Evolutionary conservation across 2,797 vertebrate genomes (phyloP), one percentile per base, ranked within the genome.

Genomic region (Chiloscyllium punctatum): DNA sequence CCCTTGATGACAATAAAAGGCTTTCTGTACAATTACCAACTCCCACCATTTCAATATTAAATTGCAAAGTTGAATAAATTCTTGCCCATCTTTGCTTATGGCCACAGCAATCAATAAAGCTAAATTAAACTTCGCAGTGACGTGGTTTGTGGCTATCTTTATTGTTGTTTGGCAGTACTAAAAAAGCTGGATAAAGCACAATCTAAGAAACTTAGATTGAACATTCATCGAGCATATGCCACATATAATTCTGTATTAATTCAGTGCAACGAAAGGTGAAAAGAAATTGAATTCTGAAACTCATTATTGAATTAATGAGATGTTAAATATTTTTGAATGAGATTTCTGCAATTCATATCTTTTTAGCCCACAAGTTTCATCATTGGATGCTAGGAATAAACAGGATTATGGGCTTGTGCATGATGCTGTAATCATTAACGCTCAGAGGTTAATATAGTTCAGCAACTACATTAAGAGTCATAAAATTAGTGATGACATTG

Each of bases 271-370:
- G 62, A 62, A 53, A 62, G 11, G 53, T n/a, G 27, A 53, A 53
- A 62, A 90, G 33, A 62, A 11, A 23, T 87, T 62, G 62, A 53
- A 90, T 33, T 62, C 53, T 53, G 57, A 57, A 90, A 33, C 87
- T 90, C 62, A 90, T 90, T 90, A 90, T 53, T 21, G 53, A 90
- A 53, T 90, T 90, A 90, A 90, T 90, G 27, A n/a, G 87, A 90
- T 62, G 33, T 33, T 62, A 90, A 90, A 51, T 90, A 27, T 51
- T 88, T 88, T 88, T 88, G 48, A 9, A 88, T 53, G 87, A 53
- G 87, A 57, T 57, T 57, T 84, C 51, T 33, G 51, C 87, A 27
- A 51, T 27, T 90, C 16, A 53, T 57, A 33, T 90, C 48, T 62
- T 90, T 62, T 57, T 90, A 57, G 27, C 27, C 86, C 8, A 51